Percentiles rank a stretch among this genome's conserved stretches.
Conservation (phyloP, 2,113 vertebrate genomes). For the Rattus rattus region DNA sequence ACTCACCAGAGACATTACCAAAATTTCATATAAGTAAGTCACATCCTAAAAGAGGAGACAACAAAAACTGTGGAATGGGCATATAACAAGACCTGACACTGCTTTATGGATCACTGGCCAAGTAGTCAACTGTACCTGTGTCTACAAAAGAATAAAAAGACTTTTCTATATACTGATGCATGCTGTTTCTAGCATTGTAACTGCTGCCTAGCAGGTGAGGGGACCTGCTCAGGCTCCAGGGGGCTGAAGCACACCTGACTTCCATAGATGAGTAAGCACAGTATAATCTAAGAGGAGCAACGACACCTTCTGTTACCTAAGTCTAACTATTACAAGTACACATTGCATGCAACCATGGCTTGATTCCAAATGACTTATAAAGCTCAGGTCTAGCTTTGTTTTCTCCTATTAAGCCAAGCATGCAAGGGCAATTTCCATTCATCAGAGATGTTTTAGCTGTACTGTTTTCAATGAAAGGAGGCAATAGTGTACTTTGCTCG, state of each 20-base stretch:
- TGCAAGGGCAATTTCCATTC: neutral
- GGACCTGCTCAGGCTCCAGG: too few species aligned
- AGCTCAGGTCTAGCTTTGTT: neutral
- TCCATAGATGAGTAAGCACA: too few species aligned
- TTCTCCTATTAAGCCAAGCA: neutral
- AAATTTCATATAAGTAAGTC: neutral
- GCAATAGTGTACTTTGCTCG: too few species aligned
- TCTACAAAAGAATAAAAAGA: neutral
- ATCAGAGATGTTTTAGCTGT: fast-evolving
- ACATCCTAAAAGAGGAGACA: neutral
- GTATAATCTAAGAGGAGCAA: neutral
- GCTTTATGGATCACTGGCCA: neutral
- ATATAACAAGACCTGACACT: neutral
- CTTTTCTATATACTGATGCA: neutral
- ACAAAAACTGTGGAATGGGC: too few species aligned
- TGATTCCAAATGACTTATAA: neutral
- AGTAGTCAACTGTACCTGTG: fast-evolving
- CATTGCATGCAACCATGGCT: too few species aligned
- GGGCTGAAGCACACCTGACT: fast-evolving
- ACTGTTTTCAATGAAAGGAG: neutral
- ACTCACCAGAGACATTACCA: neutral
- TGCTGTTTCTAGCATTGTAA: fast-evolving
- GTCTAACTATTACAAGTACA: neutral
- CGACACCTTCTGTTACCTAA: too few species aligned
- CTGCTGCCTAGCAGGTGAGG: neutral